Evolutionary conservation across 1,140 invertebrate species (phyloP).

Genomic region (Drosophila azteca): DNA sequence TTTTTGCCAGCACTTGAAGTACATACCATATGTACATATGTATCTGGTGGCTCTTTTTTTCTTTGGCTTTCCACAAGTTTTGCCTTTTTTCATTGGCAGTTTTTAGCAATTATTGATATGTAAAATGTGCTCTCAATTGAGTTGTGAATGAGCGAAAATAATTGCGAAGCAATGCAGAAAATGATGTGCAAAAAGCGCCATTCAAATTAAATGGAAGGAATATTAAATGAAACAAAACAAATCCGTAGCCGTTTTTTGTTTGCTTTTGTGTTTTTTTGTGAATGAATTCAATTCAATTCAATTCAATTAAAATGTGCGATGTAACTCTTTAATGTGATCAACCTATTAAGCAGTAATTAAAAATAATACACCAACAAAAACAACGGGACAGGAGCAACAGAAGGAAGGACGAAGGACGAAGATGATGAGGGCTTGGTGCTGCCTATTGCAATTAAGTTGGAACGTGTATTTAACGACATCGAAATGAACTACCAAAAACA

Average conservation of each 20-base stretch:
- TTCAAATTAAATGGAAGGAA: too few relatives aligned
- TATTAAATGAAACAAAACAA: too few relatives aligned
- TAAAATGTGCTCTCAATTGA: not conserved
- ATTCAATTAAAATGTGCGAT: not conserved
- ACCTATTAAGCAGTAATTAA: slow-evolving; percentile 9
- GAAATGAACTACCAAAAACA: slow-evolving; percentile 77
- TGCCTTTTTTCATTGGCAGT: not conserved
- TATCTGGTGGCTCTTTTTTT: not conserved
- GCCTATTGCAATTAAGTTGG: slow-evolving; percentile 57
- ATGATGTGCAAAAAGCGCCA: too few relatives aligned
- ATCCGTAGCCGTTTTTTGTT: too few relatives aligned
- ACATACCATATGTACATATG: not conserved
- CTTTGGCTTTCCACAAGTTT: not conserved
- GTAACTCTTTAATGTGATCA: not conserved
- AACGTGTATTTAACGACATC: slow-evolving; percentile 77
- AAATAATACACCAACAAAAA: slow-evolving; percentile 5
- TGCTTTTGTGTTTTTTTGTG: too few relatives aligned
- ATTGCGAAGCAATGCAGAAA: too few relatives aligned
- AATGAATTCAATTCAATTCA: too few relatives aligned
- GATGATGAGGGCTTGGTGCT: not conserved
- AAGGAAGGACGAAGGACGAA: too few relatives aligned
- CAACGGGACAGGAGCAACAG: too few relatives aligned
- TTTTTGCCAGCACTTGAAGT: slow-evolving; percentile 19
- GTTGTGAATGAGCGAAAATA: too few relatives aligned
- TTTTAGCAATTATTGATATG: too few relatives aligned